Evolutionary conservation across 2,797 vertebrate species (phyloP), one percentile per base, ranked within the genome.

Genomic region (Gymnodraco acuticeps): DNA sequence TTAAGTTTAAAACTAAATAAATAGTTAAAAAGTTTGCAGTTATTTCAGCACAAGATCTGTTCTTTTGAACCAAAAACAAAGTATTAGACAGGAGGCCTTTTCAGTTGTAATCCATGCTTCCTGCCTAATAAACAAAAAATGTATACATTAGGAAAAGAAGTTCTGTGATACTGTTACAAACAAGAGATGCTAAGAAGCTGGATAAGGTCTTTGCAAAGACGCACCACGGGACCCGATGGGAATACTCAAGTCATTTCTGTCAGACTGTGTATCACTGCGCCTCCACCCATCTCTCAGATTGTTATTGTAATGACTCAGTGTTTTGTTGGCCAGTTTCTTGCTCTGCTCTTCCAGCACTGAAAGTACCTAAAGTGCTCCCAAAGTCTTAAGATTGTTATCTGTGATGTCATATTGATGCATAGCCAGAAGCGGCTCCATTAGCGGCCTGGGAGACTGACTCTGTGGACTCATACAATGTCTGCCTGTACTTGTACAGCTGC

Each of bases 271-370:
- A 83, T 89, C 75, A 46, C 54, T 23, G 71, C 3, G 1, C 52
- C 84, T 85, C 88, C 89, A 84, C 91, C 89, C 85, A 67, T 79
- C 85, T 80, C 67, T 60, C 51, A 55, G 78, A 90, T 88, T 90
- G 88, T 91, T 92, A 85, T 90, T 89, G 80, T 89, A 89, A 90
- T 92, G 91, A 92, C 88, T 93, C 92, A 90, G 90, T 80, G 87
- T 84, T 91, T 88, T 84, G 85, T 89, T 46, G 58, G 81, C 90
- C 86, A 83, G 86, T 38, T 80, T 87, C 80, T 87, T 42, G 64
- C 86, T 85, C 75, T 12, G 42, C 74, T 90, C 86, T 84, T 81
- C 65, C 77, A 83, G 82, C 75, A 62, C 66, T 85, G 84, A 90
- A 87, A 90, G 87, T 89, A 89, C 85, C 90, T 90, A 85, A 90